These are phyloP conservation scores for Taeniopygia guttata DNA, from an alignment of 2,797 vertebrate genomes.

Conservation along the genomic window DNA sequence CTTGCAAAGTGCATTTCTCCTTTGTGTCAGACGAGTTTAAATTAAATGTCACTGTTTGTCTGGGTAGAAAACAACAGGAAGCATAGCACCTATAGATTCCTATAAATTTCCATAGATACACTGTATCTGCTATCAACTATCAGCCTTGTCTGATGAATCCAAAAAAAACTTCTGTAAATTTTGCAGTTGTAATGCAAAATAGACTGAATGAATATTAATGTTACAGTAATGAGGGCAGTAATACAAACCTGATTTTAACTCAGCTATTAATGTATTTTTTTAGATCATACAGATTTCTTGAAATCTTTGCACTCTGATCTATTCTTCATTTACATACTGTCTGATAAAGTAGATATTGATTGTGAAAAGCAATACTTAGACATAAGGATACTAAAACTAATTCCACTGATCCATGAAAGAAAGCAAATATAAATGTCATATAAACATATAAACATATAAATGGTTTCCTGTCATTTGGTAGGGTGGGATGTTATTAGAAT, in stretches of 20 bases:
- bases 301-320: neutral
- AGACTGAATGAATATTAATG: neutral
- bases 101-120: neutral
- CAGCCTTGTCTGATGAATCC: neutral
- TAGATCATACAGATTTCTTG: neutral
- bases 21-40: neutral
- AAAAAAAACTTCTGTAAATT: neutral
- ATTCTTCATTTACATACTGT: conserved; percentile 19
- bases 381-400: conserved; percentile 29
- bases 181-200: neutral
- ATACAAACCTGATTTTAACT: neutral
- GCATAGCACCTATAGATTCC: neutral
- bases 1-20: neutral
- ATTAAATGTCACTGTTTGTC: neutral
- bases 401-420: conserved; percentile 43
- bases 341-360: conserved; percentile 49
- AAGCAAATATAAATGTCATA: conserved; percentile 18
- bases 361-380: conserved; percentile 53
- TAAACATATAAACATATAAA: no score
- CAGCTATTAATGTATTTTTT: neutral
- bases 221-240: neutral
- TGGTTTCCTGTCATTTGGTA: conserved; percentile 24
- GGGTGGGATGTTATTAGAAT: neutral
- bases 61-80: neutral
- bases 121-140: neutral